Percentiles rank a stretch among this genome's conserved stretches.
Conservation (phyloP, 2,888 invertebrate genomes). For the Synergus japonicus region DNA sequence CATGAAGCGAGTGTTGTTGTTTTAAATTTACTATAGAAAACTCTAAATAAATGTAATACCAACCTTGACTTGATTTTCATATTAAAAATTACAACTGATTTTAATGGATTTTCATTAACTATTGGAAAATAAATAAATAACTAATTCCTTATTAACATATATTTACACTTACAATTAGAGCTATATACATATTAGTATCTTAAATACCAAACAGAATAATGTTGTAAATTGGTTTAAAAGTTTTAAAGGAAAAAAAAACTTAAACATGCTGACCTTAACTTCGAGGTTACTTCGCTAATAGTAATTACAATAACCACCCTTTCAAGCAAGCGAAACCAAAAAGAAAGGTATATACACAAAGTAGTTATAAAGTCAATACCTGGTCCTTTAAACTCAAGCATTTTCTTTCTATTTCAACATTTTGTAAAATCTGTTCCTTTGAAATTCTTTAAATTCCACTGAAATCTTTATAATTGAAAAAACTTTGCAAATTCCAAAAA, state of each 20-base stretch:
- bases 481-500: too few relatives aligned
- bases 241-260: not conserved
- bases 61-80: too few relatives aligned
- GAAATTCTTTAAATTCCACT: too few relatives aligned
- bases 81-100: not conserved
- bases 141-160: not conserved
- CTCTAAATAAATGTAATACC: too few relatives aligned
- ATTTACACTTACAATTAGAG: not conserved
- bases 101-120: not conserved
- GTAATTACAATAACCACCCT: not conserved
- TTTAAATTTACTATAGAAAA: too few relatives aligned
- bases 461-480: too few relatives aligned
- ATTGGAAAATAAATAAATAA: not conserved
- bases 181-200: not conserved
- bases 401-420: not conserved
- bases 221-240: not conserved
- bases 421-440: not conserved
- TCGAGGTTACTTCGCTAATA: not conserved
- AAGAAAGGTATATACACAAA: not conserved
- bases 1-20: not conserved
- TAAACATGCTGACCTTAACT: not conserved
- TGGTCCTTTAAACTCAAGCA: not conserved
- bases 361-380: conserved; percentile 1
- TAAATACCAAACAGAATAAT: not conserved
- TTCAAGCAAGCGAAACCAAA: not conserved